Evolutionary conservation across 2,113 vertebrate species (phyloP), one percentile per base, ranked within the genome.

Genomic region (Bos javanicus): DNA sequence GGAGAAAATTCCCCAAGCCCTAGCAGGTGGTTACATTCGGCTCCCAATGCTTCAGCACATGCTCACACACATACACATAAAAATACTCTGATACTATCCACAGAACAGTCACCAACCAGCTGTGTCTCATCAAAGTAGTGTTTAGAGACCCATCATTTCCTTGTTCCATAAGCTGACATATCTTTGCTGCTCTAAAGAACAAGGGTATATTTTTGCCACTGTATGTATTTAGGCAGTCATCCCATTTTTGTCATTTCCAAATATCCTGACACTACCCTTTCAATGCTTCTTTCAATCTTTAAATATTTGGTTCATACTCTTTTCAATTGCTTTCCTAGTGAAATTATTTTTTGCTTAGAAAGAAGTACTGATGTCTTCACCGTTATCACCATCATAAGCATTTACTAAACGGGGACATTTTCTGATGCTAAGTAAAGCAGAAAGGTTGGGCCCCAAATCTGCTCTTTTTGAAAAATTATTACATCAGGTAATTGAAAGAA

Each of bases 271-370:
- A 59, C 23, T 33, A 48, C 28, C 48, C 67, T 87, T 87, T 76
- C 62, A 86, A 78, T 52, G n/a, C 85, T 62, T 85, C 46, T 48
- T 84, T 96, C n/a, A 36, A 0, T 52, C 71, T 96, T 93, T 80
- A 84, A 92, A 62, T 94, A 86, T 62, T 67, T 80, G 50, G 91
- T 54, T 95, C 82, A 86, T 82, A 54, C 90, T 90, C 33, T 97
- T 90, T 36, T 11, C 1, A 62, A 91, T 4, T 30, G 19, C 85
- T 60, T 92, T 88, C 71, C 19, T 86, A 92, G 90, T 82, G 26
- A 87, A 94, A 84, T 95, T 21, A 48, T 90, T 52, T 88, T 97
- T 84, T 64, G 81, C 64, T 82, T 84, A 87, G 43, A 81, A 97
- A 92, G 30, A 82, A 87, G 12, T 7, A 4, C 48, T 91, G 1